Evolutionary conservation across 2,888 invertebrate species (phyloP).

Genomic region (Mythimna loreyi): DNA sequence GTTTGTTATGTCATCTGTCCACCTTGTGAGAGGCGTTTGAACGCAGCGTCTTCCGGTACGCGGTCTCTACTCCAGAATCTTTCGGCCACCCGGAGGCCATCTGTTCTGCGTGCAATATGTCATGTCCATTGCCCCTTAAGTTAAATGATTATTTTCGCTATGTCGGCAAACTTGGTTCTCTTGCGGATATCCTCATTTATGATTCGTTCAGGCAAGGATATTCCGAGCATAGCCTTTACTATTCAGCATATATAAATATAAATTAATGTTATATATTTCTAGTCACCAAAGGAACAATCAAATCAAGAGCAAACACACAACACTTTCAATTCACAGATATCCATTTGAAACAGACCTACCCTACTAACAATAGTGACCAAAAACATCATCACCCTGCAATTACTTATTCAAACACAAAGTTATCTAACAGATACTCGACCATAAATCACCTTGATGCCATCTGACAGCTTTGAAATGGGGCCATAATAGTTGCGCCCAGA

Average conservation of each 20-base stretch:
- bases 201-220: too few species aligned
- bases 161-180: too few species aligned
- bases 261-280: background rate
- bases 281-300: background rate
- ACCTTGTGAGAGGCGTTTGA: too few species aligned
- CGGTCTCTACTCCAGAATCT: too few species aligned
- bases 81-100: too few species aligned
- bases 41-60: too few species aligned
- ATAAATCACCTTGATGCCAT: slow-evolving; percentile 68
- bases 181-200: too few species aligned
- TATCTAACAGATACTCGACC: slow-evolving; percentile 62
- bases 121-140: too few species aligned
- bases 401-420: slow-evolving; percentile 64
- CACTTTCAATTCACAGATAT: background rate
- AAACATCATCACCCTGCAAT: slow-evolving; percentile 56
- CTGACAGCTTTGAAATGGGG: slow-evolving; percentile 68
- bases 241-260: background rate
- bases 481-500: slow-evolving; percentile 65
- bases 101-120: too few species aligned
- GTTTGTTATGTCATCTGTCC: too few species aligned
- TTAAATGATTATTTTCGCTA: too few species aligned
- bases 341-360: slow-evolving; percentile 6
- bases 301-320: background rate
- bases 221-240: too few species aligned
- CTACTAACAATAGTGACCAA: slow-evolving; percentile 28